A percentile compares a stretch with the other conserved stretches of the same genome.
Conservation (phyloP, 2,797 vertebrate genomes). For the Orestias chungarensis region DNA sequence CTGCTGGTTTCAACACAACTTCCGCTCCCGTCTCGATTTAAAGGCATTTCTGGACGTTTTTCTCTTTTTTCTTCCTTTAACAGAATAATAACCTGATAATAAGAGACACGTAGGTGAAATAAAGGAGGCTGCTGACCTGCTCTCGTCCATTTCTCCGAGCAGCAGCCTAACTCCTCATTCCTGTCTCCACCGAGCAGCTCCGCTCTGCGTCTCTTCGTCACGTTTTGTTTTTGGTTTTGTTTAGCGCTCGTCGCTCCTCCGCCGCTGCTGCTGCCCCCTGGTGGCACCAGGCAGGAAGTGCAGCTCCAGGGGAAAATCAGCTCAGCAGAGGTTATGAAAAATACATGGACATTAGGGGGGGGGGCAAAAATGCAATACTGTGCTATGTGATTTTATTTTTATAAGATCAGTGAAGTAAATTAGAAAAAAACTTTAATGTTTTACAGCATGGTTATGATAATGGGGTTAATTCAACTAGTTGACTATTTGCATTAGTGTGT, state of each 20-base stretch:
- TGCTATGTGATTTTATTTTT: no score
- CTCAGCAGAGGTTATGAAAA: no score
- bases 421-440: no score
- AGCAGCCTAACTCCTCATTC: conserved; percentile 27
- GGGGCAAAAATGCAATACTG: no score
- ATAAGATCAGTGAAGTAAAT: no score
- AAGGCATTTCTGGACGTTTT: background rate
- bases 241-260: background rate
- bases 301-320: no score
- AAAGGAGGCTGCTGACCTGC: conserved; percentile 40
- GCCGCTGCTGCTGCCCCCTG: conserved; percentile 18
- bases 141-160: conserved; percentile 56
- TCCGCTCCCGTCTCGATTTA: background rate
- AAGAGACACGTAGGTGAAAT: background rate
- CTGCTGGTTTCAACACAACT: conserved; percentile 1
- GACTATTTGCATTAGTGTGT: no score
- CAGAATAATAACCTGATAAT: background rate
- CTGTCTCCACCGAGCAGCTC: no score
- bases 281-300: background rate
- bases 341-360: no score
- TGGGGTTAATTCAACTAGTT: no score
- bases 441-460: no score
- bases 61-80: no score
- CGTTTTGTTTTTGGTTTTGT: background rate
- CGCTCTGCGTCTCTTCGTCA: conserved; percentile 24